Evolutionary conservation across 2,113 vertebrate genomes (phyloP).

Genomic region (Gallinago paraguaiae): DNA sequence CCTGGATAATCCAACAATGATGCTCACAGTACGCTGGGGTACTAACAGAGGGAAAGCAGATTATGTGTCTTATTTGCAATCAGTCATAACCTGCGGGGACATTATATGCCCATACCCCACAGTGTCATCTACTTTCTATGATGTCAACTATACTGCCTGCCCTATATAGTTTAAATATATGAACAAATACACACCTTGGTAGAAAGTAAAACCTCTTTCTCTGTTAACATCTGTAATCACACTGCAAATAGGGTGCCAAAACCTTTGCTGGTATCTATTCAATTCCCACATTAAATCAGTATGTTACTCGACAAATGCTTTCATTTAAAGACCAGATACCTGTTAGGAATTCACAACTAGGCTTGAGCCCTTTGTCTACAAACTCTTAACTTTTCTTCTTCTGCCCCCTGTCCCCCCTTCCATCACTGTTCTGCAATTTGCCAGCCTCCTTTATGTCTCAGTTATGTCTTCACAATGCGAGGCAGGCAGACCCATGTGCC

Average conservation of each 20-base stretch:
- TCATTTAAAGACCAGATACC: constrained; percentile 14
- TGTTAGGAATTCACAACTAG: constrained; percentile 48
- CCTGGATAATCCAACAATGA: background rate
- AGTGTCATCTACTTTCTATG: background rate
- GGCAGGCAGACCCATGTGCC: constrained; percentile 44
- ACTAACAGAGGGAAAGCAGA: background rate
- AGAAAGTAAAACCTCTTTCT: background rate
- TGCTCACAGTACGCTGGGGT: background rate
- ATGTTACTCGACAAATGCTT: background rate
- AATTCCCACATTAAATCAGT: constrained; percentile 2
- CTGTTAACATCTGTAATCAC: background rate
- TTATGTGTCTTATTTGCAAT: background rate
- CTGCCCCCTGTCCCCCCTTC: background rate
- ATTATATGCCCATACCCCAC: background rate
- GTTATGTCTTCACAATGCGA: constrained; percentile 43
- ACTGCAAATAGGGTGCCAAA: background rate
- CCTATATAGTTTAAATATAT: background rate
- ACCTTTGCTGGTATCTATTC: background rate
- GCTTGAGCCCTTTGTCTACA: background rate
- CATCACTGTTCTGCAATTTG: constrained; percentile 27
- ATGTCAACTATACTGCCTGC: background rate
- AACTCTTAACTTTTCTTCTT: constrained; percentile 25
- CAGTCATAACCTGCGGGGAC: background rate
- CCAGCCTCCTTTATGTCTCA: constrained; percentile 56
- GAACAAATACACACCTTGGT: background rate